A percentile compares a stretch with the other conserved stretches of the same genome.
Evolutionary conservation across 2,797 vertebrate genomes (phyloP).

Genomic region (Parauchenoglanis ngamensis): DNA sequence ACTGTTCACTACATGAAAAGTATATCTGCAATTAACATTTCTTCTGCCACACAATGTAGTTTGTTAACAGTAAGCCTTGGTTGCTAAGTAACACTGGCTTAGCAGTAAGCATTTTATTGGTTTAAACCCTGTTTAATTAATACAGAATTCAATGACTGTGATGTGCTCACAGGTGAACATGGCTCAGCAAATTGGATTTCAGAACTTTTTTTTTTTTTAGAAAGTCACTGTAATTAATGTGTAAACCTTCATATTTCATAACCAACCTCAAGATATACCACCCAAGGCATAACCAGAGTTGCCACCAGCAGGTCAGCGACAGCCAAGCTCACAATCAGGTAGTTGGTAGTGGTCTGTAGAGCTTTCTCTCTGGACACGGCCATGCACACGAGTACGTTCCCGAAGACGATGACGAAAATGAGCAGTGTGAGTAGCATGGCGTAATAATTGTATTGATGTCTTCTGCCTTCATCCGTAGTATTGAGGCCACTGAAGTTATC

Average conservation of each 20-base stretch:
- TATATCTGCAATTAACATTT: not conserved
- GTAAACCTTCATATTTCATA: not conserved
- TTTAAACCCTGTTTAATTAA: not conserved
- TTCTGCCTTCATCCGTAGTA: constrained; percentile 71
- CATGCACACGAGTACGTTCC: constrained; percentile 97
- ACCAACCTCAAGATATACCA: constrained; percentile 91
- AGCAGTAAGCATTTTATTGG: not conserved
- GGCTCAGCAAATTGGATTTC: not conserved
- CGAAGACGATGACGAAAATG: constrained; percentile 95
- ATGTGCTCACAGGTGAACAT: not conserved
- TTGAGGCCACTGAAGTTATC: constrained; percentile 85
- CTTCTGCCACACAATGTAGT: not conserved
- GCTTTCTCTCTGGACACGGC: constrained; percentile 95
- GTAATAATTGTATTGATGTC: constrained; percentile 93
- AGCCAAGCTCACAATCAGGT: constrained; percentile 95
- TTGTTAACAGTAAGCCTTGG: not conserved
- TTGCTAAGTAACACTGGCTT: not conserved
- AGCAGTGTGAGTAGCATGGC: constrained; percentile 95
- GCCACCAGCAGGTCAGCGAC: constrained; percentile 97
- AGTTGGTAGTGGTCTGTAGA: constrained; percentile 98
- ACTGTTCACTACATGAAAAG: not conserved
- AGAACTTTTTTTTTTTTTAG: not conserved
- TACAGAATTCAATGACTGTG: not conserved
- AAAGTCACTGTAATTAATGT: not conserved
- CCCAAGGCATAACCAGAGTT: constrained; percentile 97